Percentiles rank a stretch among this genome's conserved stretches.
phyloP scores from a whole-genome alignment of 2,113 vertebrate genomes.

The Cyanistes caeruleus region DNA sequence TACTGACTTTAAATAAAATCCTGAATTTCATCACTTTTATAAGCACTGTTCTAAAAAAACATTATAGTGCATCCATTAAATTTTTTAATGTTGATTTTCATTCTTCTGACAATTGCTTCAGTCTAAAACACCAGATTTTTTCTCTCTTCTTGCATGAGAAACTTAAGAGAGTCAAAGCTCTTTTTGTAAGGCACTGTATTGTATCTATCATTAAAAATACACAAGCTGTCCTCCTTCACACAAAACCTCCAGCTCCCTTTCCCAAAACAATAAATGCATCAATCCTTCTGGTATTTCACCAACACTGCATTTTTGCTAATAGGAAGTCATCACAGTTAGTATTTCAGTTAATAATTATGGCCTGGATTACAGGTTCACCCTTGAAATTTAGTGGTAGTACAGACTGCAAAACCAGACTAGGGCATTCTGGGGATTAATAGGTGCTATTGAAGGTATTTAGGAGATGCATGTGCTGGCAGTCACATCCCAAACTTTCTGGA shows the following conservation, averaged over 20 bases:
- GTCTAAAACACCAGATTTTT: neutral
- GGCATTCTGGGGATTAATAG: neutral
- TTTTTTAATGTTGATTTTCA: constrained; percentile 41
- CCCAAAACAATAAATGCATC: neutral
- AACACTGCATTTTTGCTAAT: neutral
- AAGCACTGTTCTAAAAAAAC: constrained; percentile 32
- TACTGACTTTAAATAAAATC: constrained; percentile 42
- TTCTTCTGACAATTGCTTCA: constrained; percentile 36
- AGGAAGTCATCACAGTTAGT: neutral
- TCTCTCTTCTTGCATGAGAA: neutral
- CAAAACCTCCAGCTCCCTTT: neutral
- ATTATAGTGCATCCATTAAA: constrained; percentile 16
- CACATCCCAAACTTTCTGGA: neutral
- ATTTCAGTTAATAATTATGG: neutral
- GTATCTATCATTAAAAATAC: neutral
- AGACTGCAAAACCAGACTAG: neutral
- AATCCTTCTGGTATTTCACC: neutral
- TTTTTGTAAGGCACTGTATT: neutral
- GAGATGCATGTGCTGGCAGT: neutral
- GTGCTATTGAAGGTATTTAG: neutral
- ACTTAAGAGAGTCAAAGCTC: neutral
- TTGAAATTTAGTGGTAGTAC: neutral
- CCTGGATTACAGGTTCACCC: neutral
- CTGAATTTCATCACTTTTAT: constrained; percentile 38
- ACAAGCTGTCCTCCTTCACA: neutral